phyloP scores from a whole-genome alignment of 2,113 vertebrate genomes.

The Microcebus ravelobensis region DNA sequence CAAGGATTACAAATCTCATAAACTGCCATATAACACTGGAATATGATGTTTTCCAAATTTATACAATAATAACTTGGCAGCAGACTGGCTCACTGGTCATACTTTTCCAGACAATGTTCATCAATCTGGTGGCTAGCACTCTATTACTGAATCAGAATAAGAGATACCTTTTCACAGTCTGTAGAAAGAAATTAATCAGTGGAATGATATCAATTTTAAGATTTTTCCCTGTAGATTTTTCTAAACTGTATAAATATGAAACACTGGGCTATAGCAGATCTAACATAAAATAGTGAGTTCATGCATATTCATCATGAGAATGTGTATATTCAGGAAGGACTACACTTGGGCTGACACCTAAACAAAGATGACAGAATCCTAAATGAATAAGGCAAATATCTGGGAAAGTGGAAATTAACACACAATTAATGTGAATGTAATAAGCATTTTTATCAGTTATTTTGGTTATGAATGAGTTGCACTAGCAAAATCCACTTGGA shows the following conservation, averaged over 20 bases:
- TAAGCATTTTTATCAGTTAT: not conserved
- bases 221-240: not conserved
- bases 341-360: not conserved
- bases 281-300: not conserved
- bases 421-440: not conserved
- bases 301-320: not conserved
- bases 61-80: not conserved
- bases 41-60: not conserved
- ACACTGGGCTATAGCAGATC: not conserved
- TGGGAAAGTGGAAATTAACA: not conserved
- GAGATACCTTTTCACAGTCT: not conserved
- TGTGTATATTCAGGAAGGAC: not conserved
- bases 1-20: not conserved
- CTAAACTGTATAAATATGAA: not conserved
- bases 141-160: not conserved
- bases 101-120: not conserved
- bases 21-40: not conserved
- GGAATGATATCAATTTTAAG: not conserved
- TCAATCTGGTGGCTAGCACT: not conserved
- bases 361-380: slow-evolving; percentile 12
- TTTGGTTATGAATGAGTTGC: not conserved
- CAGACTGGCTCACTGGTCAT: not conserved
- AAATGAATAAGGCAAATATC: not conserved
- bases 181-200: not conserved
- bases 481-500: not conserved